Evolutionary conservation across 2,888 invertebrate genomes (phyloP), one percentile per base, ranked within the genome.

Genomic region (Ochropacha duplaris): DNA sequence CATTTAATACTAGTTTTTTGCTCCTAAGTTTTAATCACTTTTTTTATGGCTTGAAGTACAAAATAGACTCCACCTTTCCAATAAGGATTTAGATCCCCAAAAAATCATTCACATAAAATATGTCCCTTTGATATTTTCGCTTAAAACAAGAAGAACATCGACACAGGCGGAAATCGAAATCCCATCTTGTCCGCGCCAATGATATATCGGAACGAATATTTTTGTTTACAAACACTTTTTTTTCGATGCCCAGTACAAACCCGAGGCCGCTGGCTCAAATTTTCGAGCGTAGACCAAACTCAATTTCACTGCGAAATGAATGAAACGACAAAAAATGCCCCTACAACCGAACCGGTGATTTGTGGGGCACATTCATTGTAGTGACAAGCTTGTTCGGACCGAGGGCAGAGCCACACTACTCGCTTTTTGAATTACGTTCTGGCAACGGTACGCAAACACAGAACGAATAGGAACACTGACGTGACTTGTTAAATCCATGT

Each of bases 291-390:
- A 74, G 70, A 74, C 86, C 76, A 77, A 89, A 86, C 87, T 87
- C 90, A 88, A 90, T 90, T 90, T 84, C 84, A 82, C 74, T 77
- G 80, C 81, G 83, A 86, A 90, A 89, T 87, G 86, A 85, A 89
- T 82, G 84, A 78, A 81, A 83, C 80, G 80, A 84, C 83, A 90
- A 90, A 91, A 90, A 90, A 88, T 81, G 75, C 68, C 73, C 74
- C 74, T 74, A 76, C 83, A 82, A 80, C 80, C 84, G 82, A 82
- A 78, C 83, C 78, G 79, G 90, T 92, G 92, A 92, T 92, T 92
- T 92, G 92, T 91, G 88, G 87, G 71, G 71, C 79, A 81, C 89
- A 91, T 92, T 84, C 87, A 83, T 91, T 88, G 89, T 87, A 89
- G 86, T 87, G 92, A 90, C 92, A 90, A 83, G 84, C 86, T 84